Evolutionary conservation across 2,113 vertebrate species (phyloP), one percentile per base, ranked within the genome.

Genomic region (Pteropus alecto): DNA sequence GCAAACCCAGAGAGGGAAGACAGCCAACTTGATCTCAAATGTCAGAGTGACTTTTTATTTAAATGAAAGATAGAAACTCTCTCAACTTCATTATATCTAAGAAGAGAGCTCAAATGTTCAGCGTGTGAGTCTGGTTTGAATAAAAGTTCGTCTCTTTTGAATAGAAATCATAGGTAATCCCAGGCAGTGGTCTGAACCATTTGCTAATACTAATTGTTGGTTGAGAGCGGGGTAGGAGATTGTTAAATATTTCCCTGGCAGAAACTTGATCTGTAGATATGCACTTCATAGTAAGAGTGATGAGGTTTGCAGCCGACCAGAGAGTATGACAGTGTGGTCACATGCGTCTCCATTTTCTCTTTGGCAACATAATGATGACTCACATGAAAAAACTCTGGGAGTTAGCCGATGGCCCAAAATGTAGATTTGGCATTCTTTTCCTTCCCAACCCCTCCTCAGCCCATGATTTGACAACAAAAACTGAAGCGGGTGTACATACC

Each of bases 161-260:
- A 99, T 98, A 98, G 97, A 98, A 99, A 98, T 99, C 99, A 99
- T 97, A 98, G 99, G 99, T 97, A 98, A 98, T 98, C 98, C 95
- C 97, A 98, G 98, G 98, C 98, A 99, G 98, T 98, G 98, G 98
- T 97, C 98, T 97, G 98, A 97, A 94, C 98, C 97, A 98, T 99
- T 99, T 98, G 98, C 99, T 99, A 98, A 99, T 98, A 97, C 98
- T 99, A 99, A 99, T 99, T 99, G 98, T 96, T 98, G 98, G 98
- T 99, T 98, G 98, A 98, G 98, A 98, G 98, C 81, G 48, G 96
- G 97, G 97, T 97, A 98, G 98, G 97, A 98, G 98, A 99, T 98
- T 99, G 98, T 98, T 98, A 98, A 98, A 98, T 97, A 98, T 98
- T 99, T 98, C 98, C 98, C 97, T 98, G 98, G 98, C 98, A 99